Evolutionary conservation across 2,888 invertebrate species (phyloP), one percentile per base, ranked within the genome.

Genomic region (Baronia brevicornis): DNA sequence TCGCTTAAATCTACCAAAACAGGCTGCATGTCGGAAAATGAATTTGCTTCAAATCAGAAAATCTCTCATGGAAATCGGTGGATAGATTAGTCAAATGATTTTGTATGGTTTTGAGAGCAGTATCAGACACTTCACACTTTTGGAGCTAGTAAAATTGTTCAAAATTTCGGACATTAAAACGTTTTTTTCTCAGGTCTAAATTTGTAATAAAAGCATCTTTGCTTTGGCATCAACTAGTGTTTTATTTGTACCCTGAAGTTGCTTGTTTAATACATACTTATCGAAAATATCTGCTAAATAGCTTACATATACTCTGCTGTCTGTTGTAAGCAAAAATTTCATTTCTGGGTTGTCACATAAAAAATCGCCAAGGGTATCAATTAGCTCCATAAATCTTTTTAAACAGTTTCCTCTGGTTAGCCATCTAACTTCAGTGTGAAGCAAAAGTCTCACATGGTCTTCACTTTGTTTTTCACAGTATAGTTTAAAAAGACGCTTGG

Each of bases 401-500:
- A 30, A 23, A 17, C 30, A 30, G 17, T 30, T 30, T 15, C 23
- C 13, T 22, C 14, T 30, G 17, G 30, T 22, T 15, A 30, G 17
- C 22, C 30, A 15, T 22, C 20, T 29, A 18, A 29, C 19, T 29
- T 29, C 29, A 29, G 12, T 29, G 21, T 29, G 21, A 20, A 21
- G 29, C 21, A 29, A 29, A 29, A 29, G 29, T 19, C 29, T 19
- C 13, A 19, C 21, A 20, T 21, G 12, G 6, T 29, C 29, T 29
- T 29, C 20, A 13, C 13, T 29, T 20, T 20, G 5, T 20, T 29
- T n/a, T 21, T 20, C 21, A 7, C 21, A 29, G 13, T 12, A 13
- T 21, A 29, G 21, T 6, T 29, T 21, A n/a, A 21, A 29, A 14
- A 19, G 10, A 20, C 20, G 7, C 17, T 19, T 12, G 20, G 11